Evolutionary conservation across 2,888 invertebrate genomes (phyloP), one percentile per base, ranked within the genome.

Genomic region (Pheosia tremula): DNA sequence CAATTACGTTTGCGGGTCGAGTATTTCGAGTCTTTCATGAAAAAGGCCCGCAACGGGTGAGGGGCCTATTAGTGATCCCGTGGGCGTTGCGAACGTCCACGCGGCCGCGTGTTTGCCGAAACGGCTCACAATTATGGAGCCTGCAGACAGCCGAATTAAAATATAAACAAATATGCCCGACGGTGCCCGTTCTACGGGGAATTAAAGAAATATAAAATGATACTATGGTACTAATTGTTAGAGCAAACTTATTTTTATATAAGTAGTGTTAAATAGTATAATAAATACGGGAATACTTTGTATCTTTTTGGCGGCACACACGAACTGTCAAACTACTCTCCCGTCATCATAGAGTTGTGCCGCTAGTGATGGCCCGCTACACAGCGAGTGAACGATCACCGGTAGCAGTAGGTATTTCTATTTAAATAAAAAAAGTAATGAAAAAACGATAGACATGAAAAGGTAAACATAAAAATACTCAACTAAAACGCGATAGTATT

Each of bases 61-160:
- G 68, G 62, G 63, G 58, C 64, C 64, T 63, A 72, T 72, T 70
- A 72, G 66, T 56, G 61, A 62, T 56, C 73, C 68, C 63, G 45
- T 11, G 68, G 63, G 70, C 45, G 62, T 61, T 58, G 52, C 61
- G 60, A 69, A 70, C 63, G 66, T 61, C 64, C 59, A 67, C 59
- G 54, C 59, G 53, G 11, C 53, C 56, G 55, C 56, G 62, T 61
- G 63, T 66, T 59, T 56, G n/a, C 43, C 61, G 57, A 57, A 62
- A 64, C 60, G 45, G 47, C 52, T 62, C 57, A 62, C 61, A 39
- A 60, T 56, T 59, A 54, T 55, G 39, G 13, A 55, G 38, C 13
- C 39, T 39, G 55, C n/a, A 55, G 55, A 55, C 39, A 55, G 39
- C 9, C 7, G 13, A 53, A 53, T 37, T 37, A 55, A 38, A 55